These are phyloP conservation scores for Scylla paramamosain DNA, from an alignment of 1,140 invertebrate genomes.

Conservation along the genomic window DNA sequence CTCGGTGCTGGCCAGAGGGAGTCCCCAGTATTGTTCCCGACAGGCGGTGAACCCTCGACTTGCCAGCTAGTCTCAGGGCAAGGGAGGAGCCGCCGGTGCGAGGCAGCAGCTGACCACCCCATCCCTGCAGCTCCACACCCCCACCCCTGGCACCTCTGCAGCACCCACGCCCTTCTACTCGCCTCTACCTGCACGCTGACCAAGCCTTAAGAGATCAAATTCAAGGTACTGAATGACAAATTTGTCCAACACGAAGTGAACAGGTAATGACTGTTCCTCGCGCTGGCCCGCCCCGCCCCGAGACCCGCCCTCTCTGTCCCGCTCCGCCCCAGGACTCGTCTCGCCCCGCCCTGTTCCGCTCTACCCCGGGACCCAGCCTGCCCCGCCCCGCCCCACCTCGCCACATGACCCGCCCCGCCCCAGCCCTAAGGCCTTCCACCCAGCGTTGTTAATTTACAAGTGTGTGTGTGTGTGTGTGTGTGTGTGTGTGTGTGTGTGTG, in stretches of 20 bases:
- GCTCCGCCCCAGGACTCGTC: slow-evolving; percentile 16
- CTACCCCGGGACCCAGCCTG: neutral
- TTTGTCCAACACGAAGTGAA: slow-evolving; percentile 13
- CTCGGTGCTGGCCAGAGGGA: neutral
- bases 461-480: slow-evolving; percentile 20
- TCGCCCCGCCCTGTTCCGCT: slow-evolving; percentile 16
- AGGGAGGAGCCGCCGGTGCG: neutral
- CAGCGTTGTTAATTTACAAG: slow-evolving; percentile 12
- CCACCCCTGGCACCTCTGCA: neutral
- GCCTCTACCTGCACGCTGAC: neutral
- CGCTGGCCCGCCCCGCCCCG: slow-evolving; percentile 13
- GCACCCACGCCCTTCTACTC: neutral
- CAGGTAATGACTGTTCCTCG: neutral
- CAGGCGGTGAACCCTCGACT: neutral
- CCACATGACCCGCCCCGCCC: slow-evolving; percentile 6
- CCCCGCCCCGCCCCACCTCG: neutral
- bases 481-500: neutral
- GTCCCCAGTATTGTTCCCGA: neutral
- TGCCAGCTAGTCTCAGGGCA: neutral
- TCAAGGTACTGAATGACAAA: slow-evolving; percentile 5
- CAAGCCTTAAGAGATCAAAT: neutral
- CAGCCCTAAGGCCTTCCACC: neutral
- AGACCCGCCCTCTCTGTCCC: neutral
- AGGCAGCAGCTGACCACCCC: slow-evolving; percentile 15
- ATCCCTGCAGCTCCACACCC: neutral